Evolutionary conservation across 2,888 invertebrate species (phyloP), one percentile per base, ranked within the genome.

Genomic region (Leptopilina myrica): DNA sequence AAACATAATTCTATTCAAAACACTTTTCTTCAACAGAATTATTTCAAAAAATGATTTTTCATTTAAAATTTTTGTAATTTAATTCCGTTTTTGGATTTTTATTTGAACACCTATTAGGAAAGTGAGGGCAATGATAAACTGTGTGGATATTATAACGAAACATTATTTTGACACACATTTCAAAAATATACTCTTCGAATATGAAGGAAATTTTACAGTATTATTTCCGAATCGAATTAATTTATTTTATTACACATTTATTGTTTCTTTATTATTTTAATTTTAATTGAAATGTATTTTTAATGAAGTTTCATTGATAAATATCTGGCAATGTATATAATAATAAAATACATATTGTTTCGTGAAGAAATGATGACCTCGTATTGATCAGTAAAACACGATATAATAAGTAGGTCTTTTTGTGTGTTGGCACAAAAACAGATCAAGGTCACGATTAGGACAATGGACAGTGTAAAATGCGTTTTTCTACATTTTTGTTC

Each of bases 401-500:
- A 53, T 40, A 43, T 49, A 26, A 73, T 53, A 73, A 73, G 73
- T 73, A 73, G 53, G 56, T 56, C 56, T 56, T 20, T 59, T 6
- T 56, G n/a, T 49, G 11, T 49, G n/a, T 33, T 56, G 73, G 33
- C 56, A 56, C 33, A 73, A 56, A 73, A 73, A 9, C 14, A 40
- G 73, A 73, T 59, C 73, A 73, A 73, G 73, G 73, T 26, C n/a
- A 73, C 6, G 53, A 73, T 73, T 73, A 73, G 56, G 33, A 33
- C 56, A 73, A 73, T 33, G 53, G 73, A 56, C 33, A 73, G 33
- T 5, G 40, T 33, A 2, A 59, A 9, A 40, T 9, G 14, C 69
- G 14, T 33, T 59, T 73, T 73, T 49, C 53, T 49, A 8, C 33
- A 73, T 73, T 56, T 20, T n/a, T 0, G 5, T 20, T 67, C n/a